Percentiles rank a stretch among this genome's conserved stretches.
phyloP scores from a whole-genome alignment of 1,140 invertebrate species.

The Tribolium castaneum region DNA sequence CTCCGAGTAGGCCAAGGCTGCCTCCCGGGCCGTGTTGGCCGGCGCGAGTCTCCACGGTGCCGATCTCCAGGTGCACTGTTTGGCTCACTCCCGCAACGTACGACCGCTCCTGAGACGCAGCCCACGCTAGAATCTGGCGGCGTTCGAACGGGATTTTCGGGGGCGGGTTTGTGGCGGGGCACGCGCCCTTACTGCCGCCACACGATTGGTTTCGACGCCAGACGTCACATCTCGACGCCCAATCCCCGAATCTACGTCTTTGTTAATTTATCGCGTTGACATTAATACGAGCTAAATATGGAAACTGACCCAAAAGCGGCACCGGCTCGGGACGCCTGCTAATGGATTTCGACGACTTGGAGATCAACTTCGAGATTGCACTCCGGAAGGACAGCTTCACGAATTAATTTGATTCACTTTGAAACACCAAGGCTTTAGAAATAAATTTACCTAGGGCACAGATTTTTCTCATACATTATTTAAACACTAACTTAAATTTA shows the following conservation, averaged over 20 bases:
- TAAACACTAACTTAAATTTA: too few relatives aligned
- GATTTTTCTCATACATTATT: too few relatives aligned
- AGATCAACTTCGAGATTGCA: background rate
- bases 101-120: constrained; percentile 48
- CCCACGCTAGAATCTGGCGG: constrained; percentile 41
- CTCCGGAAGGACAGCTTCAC: background rate
- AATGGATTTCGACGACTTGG: background rate
- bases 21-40: constrained; percentile 62
- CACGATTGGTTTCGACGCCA: constrained; percentile 44
- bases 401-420: background rate
- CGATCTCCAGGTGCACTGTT: constrained; percentile 56
- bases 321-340: background rate
- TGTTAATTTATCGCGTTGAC: constrained; percentile 56
- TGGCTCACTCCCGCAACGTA: constrained; percentile 48
- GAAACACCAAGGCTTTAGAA: too few relatives aligned
- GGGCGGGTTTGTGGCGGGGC: constrained; percentile 52
- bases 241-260: constrained; percentile 55
- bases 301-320: constrained; percentile 31
- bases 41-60: constrained; percentile 59
- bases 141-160: constrained; percentile 31
- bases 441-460: too few relatives aligned
- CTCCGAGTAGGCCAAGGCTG: constrained; percentile 67
- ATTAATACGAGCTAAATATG: constrained; percentile 54
- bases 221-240: constrained; percentile 53
- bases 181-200: constrained; percentile 27